Base-by-base conservation (phyloP, 35 echinoderm and acorn worm species). In the Amphiura filiformis region DNA sequence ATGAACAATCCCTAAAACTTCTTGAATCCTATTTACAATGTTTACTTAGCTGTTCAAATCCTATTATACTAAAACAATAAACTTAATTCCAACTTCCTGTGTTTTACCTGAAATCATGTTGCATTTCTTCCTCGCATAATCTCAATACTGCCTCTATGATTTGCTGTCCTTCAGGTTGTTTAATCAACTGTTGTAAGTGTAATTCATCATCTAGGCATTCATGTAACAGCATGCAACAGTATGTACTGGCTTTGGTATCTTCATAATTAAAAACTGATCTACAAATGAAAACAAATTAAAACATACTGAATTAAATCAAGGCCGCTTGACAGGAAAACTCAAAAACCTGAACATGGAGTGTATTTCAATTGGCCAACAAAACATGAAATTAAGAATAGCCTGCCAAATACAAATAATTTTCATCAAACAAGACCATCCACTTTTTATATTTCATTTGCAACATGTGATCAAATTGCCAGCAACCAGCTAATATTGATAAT, bases 81-180 rank as follows among this genome's bases (percentile, higher is more conserved):
- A n/a, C n/a, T n/a, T n/a, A n/a, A n/a, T 47, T 17, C 41, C 41
- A 47, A 47, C 41, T 47, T 47, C 4, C 41, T 47, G 41, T n/a
- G n/a, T n/a, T n/a, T 65, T 77, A 92, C 90, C 90, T 87, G 61
- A 92, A 93, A 84, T 93, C 91, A 37, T 82, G 57, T 23, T 88
- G 77, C 22, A 81, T 83, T 35, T 93, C 85, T 26, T 76, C 39
- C 12, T 78, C 56, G 56, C 91, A 84, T 28, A 93, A 30, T 31
- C 44, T 47, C 0, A 93, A 28, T 14, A 88, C 86, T 77, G 80
- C 57, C 47, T 93, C 91, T 57, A 78, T 34, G 34, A 93, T 41
- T 33, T 15, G 22, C 0, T 64, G 23, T 5, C 91, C 75, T 39
- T 84, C 80, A 28, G 81, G 52, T 76, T 57, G 65, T 7, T 61